Conservation (phyloP, 2,888 invertebrate genomes). For the Yponomeuta plumbellus region DNA sequence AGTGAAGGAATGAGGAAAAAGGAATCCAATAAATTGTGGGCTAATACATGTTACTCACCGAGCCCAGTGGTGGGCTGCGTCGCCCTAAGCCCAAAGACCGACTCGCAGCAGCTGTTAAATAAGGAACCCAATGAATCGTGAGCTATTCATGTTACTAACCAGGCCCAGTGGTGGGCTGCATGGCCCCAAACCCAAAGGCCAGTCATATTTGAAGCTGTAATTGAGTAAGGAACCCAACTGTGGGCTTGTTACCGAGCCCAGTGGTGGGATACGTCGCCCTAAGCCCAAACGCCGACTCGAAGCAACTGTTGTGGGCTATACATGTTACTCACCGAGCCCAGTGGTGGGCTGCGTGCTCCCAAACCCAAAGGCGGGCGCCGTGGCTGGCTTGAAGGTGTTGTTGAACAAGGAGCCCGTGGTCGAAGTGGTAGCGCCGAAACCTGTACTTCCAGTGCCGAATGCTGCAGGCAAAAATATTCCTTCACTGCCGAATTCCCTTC, state of each 20-base stretch:
- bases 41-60: constrained; percentile 36
- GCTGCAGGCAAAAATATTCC: constrained; percentile 31
- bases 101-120: constrained; percentile 32
- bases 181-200: constrained; percentile 76
- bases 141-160: no score
- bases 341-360: constrained; percentile 57
- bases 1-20: no score
- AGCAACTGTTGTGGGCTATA: background rate
- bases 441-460: constrained; percentile 46
- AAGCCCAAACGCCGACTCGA: constrained; percentile 75
- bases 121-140: background rate
- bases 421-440: constrained; percentile 78
- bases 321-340: constrained; percentile 42
- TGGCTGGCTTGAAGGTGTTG: constrained; percentile 54
- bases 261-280: constrained; percentile 57
- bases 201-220: constrained; percentile 60
- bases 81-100: constrained; percentile 75
- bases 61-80: constrained; percentile 56
- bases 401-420: constrained; percentile 68
- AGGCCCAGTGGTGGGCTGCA: constrained; percentile 54
- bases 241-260: constrained; percentile 44
- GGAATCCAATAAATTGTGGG: no score
- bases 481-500: no score
- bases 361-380: constrained; percentile 77
- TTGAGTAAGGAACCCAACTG: constrained; percentile 74